Base-by-base conservation (phyloP, 1,140 invertebrate genomes). In the Microplitis mediator region DNA sequence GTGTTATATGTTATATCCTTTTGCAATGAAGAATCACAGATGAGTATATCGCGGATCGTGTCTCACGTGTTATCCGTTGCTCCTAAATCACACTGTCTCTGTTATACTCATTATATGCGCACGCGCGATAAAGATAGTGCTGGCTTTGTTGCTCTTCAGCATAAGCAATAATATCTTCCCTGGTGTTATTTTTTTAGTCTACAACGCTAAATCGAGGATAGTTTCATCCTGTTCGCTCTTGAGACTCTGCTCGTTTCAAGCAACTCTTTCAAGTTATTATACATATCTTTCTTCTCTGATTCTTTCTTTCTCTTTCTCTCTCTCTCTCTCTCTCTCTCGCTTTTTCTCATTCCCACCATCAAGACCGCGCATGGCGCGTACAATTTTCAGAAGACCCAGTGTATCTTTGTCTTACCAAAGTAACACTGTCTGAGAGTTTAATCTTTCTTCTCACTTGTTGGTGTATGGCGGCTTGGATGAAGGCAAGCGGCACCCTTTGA, bases 401-500 rank as follows among this genome's bases (percentile, higher is more conserved):
- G 52, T 78, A 76, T 78, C 71, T 50, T 23, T 58, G 36, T 75
- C 73, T 74, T 65, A 50, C 74, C 34, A 4, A n/a, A 9, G 32
- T 36, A 52, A 31, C 74, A 4, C 71, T 65, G 50, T 34, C 54
- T 67, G 69, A 36, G 39, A 54, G 58, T 61, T 64, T 66, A 72
- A 9, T 72, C 75, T 64, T 36, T 31, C 31, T 34, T 9, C 36
- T 68, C 56, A 5, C 56, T 14, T 76, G 81, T 79, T 75, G 77
- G 74, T 80, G 80, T 79, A 82, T 82, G 84, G 85, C 86, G 85
- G 86, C 81, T 79, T 78, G 83, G 86, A 86, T 86, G 85, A 87
- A 87, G 85, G 86, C 79, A 82, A 86, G 85, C 86, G 86, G 86
- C 81, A 64, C 76, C 81, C 84, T 87, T 87, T 86, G 85, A 86